phyloP scores from a whole-genome alignment of 2,888 invertebrate species.

The Ormyrus nitidulus region DNA sequence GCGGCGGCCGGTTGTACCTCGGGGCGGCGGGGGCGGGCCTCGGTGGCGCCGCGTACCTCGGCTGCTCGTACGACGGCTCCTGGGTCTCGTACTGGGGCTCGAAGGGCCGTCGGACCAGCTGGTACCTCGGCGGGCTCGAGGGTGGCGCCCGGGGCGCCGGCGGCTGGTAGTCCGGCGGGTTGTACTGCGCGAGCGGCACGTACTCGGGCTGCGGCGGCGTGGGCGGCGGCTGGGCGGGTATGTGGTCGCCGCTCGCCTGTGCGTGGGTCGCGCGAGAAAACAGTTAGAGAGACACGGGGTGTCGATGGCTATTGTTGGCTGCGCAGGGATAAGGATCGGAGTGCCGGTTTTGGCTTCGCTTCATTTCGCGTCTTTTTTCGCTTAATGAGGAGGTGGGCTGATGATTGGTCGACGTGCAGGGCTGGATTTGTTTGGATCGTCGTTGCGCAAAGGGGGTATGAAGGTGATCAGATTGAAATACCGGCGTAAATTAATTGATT shows the following conservation, averaged over 20 bases:
- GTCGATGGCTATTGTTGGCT: not conserved
- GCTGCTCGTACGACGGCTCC: slow-evolving; percentile 72
- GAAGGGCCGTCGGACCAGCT: slow-evolving; percentile 72
- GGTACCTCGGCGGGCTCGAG: slow-evolving; percentile 55
- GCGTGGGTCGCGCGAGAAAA: not conserved
- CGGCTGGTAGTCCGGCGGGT: slow-evolving; percentile 69
- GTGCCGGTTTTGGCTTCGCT: too few relatives aligned
- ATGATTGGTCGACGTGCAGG: too few relatives aligned
- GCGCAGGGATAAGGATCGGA: not conserved
- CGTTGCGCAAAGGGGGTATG: too few relatives aligned
- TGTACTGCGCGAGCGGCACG: slow-evolving; percentile 68
- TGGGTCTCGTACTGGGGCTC: slow-evolving; percentile 75
- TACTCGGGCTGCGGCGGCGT: slow-evolving; percentile 75
- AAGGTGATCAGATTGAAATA: too few relatives aligned
- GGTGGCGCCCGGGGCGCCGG: slow-evolving; percentile 67
- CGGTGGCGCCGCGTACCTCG: slow-evolving; percentile 47
- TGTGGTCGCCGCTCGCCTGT: slow-evolving; percentile 87
- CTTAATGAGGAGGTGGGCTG: too few relatives aligned
- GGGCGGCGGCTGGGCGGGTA: slow-evolving; percentile 76
- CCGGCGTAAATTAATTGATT: too few relatives aligned
- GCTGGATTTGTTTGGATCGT: too few relatives aligned
- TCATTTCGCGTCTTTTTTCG: too few relatives aligned
- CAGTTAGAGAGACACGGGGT: not conserved
- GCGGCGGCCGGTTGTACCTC: not conserved
- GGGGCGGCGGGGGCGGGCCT: not conserved